A percentile compares a stretch with the other conserved stretches of the same genome.
phyloP scores from a whole-genome alignment of 2,797 vertebrate genomes.

The Phylloscopus collybita region DNA sequence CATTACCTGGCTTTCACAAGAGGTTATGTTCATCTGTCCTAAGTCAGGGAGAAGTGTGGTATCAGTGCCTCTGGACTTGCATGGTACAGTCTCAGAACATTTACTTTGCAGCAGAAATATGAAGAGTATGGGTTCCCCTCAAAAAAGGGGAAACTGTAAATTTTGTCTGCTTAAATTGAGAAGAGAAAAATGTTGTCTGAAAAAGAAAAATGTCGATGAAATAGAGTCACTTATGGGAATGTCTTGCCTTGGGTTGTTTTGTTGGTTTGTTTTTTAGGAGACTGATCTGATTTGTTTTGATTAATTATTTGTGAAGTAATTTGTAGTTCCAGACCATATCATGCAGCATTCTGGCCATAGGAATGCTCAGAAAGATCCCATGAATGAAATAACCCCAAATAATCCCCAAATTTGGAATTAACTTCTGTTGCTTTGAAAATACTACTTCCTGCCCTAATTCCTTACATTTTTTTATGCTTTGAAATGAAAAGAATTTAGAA shows the following conservation, averaged over 20 bases:
- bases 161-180: not conserved
- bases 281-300: not conserved
- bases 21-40: not conserved
- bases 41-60: not conserved
- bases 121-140: not conserved
- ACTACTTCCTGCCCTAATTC: not conserved
- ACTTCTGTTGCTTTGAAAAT: not conserved
- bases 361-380: not conserved
- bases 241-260: not conserved
- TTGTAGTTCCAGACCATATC: not conserved
- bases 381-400: not conserved
- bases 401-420: not conserved
- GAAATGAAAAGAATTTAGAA: not conserved
- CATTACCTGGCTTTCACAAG: not conserved
- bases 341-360: not conserved
- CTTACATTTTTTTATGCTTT: not conserved
- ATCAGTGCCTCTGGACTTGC: not conserved
- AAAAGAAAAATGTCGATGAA: not conserved
- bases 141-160: not conserved
- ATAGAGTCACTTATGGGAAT: not conserved
- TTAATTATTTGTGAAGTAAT: conserved; percentile 7
- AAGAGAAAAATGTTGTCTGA: not conserved
- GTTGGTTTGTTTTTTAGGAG: not conserved
- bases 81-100: not conserved
- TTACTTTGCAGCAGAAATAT: not conserved